Evolutionary conservation across 1,140 invertebrate genomes (phyloP).

Genomic region (Nymphalis io): DNA sequence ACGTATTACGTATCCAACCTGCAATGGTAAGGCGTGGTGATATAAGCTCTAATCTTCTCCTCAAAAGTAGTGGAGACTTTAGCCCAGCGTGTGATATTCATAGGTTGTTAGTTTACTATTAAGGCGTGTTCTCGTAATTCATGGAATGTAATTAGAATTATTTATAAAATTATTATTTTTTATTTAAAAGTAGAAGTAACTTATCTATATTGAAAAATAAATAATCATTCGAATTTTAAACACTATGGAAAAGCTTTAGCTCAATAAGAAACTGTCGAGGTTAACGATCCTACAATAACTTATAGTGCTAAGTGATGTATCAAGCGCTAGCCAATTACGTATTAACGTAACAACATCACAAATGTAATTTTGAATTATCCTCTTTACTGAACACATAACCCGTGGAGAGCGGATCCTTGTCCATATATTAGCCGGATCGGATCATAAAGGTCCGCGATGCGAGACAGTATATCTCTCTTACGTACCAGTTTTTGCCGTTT

Average conservation of each 20-base stretch:
- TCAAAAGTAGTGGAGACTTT: no score
- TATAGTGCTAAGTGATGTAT: conserved; percentile 18
- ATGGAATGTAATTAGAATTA: no score
- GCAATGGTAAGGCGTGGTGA: no score
- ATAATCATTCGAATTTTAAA: background rate
- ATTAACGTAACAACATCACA: conserved; percentile 52
- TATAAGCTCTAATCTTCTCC: no score
- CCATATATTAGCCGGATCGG: conserved; percentile 64
- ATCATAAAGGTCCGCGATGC: conserved; percentile 61
- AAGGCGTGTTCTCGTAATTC: no score
- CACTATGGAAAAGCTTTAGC: background rate
- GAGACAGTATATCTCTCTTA: conserved; percentile 63
- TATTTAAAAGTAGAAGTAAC: no score
- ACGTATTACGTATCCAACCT: no score
- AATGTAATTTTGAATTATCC: conserved; percentile 70
- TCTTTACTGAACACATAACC: conserved; percentile 67
- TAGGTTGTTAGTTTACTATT: no score
- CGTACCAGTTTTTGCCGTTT: conserved; percentile 64
- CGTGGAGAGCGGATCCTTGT: conserved; percentile 57
- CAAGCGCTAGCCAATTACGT: conserved; percentile 33
- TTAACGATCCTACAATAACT: conserved; percentile 28
- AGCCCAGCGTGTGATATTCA: no score
- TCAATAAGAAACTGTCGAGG: conserved; percentile 11
- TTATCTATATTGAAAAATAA: background rate
- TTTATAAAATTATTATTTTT: no score